A percentile compares a stretch with the other conserved stretches of the same genome.
These are phyloP conservation scores for Sorex araneus DNA, from an alignment of 2,113 vertebrate species.

Conservation along the genomic window DNA sequence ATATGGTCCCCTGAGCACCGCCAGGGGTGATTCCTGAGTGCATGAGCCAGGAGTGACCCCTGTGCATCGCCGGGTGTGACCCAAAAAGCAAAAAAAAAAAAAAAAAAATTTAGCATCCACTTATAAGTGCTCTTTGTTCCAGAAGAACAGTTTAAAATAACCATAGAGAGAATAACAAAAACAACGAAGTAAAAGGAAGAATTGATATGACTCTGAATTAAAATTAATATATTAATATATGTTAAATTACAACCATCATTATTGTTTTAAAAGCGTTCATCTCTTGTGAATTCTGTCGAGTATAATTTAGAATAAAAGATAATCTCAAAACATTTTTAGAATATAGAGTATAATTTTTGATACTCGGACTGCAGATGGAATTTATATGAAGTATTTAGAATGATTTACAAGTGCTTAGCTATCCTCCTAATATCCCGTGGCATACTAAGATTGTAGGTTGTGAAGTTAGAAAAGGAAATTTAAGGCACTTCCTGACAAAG, in stretches of 20 bases:
- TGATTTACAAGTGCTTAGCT: conserved; percentile 80
- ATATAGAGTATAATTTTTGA: conserved; percentile 7
- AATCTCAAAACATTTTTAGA: conserved; percentile 7
- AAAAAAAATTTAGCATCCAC: no score
- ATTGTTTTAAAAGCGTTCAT: conserved; percentile 35
- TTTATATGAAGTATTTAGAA: conserved; percentile 66
- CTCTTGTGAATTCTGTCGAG: conserved; percentile 34
- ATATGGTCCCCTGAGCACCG: no score
- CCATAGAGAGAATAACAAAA: conserved; percentile 22
- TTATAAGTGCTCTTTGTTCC: conserved; percentile 33
- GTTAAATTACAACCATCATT: not conserved
- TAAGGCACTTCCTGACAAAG: conserved; percentile 81
- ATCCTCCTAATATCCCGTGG: conserved; percentile 64
- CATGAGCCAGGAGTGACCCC: no score
- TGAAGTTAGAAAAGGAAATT: conserved; percentile 74
- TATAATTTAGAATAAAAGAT: conserved; percentile 36
- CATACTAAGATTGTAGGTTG: conserved; percentile 67
- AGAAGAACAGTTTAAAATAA: conserved; percentile 37
- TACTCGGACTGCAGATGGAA: conserved; percentile 9
- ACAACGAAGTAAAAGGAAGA: conserved; percentile 24
- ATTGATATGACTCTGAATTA: conserved; percentile 57
- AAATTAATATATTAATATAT: conserved; percentile 59
- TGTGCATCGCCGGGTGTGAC: no score
- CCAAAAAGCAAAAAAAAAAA: no score
- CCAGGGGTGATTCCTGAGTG: no score